Base-by-base conservation (phyloP, 2,888 invertebrate genomes). In the Dorcus hopei region DNA sequence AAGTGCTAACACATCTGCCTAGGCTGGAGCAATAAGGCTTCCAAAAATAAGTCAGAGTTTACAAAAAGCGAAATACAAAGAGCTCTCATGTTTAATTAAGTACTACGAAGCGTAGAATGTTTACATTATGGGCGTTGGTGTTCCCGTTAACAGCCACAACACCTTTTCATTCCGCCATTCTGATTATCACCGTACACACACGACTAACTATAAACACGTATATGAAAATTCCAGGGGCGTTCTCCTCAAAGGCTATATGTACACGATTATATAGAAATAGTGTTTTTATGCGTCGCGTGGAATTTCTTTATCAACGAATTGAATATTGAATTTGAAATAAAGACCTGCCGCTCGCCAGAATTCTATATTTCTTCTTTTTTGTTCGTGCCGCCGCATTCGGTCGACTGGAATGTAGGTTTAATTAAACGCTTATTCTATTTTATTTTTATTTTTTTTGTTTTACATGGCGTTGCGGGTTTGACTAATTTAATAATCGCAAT, bases 261-360 rank as follows among this genome's bases (percentile, higher is more conserved):
- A 45, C 38, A 38, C 14, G 43, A 16, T 38, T 26, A 45, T 39
- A 43, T 19, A 8, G 54, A 38, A 54, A 38, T 23, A 45, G 45
- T 54, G 54, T 54, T 54, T 54, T 54, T 54, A 54, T 54, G 54
- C 47, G 38, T 45, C 45, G 54, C 45, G 26, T 45, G 45, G 54
- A 54, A 54, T 54, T 54, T 54, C 54, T 54, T 54, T 38, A 54
- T 54, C 54, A 54, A 52, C 8, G 45, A 45, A 45, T 23, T 19
- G 45, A 45, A 45, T 45, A 19, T 16, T 45, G 45, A 45, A 45
- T 45, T 16, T 19, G 45, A 45, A 45, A 23, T 45, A 23, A 45
- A 45, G 26, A 33, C 26, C 7, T 33, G 6, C 11, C n/a, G 16
- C 16, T 45, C 45, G 45, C 16, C 45, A 11, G 16, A 42, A 11